Conservation (phyloP, 2,888 invertebrate genomes). For the Nephrotoma flavescens region DNA sequence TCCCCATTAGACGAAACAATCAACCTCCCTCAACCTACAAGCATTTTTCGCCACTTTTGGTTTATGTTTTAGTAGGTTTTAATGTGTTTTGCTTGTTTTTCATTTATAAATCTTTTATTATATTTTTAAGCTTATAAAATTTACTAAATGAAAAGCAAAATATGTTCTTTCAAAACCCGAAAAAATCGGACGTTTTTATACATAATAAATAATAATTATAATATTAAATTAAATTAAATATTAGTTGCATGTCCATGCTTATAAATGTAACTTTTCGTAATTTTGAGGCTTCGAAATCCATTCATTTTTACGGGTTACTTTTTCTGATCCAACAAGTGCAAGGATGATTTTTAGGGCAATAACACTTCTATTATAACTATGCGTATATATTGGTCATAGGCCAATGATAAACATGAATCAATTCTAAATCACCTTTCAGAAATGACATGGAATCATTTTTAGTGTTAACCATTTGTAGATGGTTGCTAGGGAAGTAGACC, state of each 20-base stretch:
- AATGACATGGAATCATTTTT: too few relatives aligned
- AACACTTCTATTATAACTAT: too few relatives aligned
- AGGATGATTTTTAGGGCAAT: too few relatives aligned
- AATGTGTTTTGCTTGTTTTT: background rate
- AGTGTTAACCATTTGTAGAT: too few relatives aligned
- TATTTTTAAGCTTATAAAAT: background rate
- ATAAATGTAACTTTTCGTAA: background rate
- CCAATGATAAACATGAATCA: too few relatives aligned
- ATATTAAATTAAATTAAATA: background rate
- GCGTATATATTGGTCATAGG: too few relatives aligned
- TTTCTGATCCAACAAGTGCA: too few relatives aligned
- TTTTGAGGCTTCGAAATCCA: background rate
- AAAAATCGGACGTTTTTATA: background rate
- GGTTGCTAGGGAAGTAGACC: too few relatives aligned
- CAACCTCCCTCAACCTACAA: background rate
- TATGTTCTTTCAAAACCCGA: background rate
- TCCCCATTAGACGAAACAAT: constrained; percentile 11
- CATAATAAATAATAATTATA: background rate
- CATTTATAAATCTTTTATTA: background rate
- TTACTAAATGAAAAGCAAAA: background rate
- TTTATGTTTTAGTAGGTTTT: background rate
- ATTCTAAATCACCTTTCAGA: too few relatives aligned
- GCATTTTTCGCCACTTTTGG: background rate
- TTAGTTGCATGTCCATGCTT: background rate
- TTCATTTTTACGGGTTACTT: background rate